Base-by-base conservation (phyloP, 2,113 vertebrate genomes). In the Megatriorchis doriae region DNA sequence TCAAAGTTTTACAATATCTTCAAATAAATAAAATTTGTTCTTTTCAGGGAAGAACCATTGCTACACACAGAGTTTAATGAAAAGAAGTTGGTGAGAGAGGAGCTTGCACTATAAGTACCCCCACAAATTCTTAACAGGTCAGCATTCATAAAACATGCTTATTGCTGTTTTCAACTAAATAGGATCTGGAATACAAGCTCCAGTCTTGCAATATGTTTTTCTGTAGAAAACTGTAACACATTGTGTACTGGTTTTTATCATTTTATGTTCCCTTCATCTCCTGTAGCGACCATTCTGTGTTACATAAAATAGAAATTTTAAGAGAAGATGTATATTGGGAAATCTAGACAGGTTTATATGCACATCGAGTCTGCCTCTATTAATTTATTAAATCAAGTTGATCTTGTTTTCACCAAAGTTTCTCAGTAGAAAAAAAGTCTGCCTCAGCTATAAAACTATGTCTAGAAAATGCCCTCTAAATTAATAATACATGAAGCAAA, bases 121-220 rank as follows among this genome's bases (percentile, higher is more conserved):
- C 94, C 94, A 61, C 90, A 94, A 68, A 97, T 96, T 97, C 96
- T 72, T 91, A 82, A 48, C 78, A 89, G 92, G 96, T 89, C 97
- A 97, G 82, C 82, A 80, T 95, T 94, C 81, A 94, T 56, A 55
- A 17, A 89, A 74, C 50, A 71, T 21, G 56, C 38, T 78, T 50
- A 53, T 53, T 79, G 40, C 65, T 73, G 43, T 68, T 88, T 80
- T 50, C 45, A 79, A 26, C n/a, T 84, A 11, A 29, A n/a, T 0
- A 48, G 32, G 42, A 67, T 34, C 26, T 42, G 20, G 68, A 81
- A 38, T 6, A 65, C 9, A 34, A 95, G n/a, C 18, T 79, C 27
- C 70, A 85, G 61, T 16, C 86, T 55, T 47, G 61, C 85, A 65
- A 95, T 83, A 85, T 11, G 72, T 29, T 93, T 81, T 95, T 71